These are phyloP conservation scores for Malacoctenus gilli DNA, from an alignment of 2,797 vertebrate species.

Conservation along the genomic window DNA sequence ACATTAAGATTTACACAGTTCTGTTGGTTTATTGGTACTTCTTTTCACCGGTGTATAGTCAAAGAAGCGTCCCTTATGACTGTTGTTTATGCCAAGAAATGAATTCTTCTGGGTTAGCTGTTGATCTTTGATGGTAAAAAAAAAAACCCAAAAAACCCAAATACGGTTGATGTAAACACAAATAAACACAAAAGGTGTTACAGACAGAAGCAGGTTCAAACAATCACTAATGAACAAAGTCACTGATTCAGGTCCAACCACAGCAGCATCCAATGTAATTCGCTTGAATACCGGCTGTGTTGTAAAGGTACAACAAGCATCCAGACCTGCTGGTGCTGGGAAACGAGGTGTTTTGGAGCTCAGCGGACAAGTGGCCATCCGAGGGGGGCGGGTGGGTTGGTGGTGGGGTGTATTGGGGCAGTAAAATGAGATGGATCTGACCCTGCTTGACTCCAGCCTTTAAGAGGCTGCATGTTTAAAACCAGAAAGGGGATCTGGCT, in stretches of 20 bases:
- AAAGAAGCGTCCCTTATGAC: background rate
- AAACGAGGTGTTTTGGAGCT: slow-evolving; percentile 41
- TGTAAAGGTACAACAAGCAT: background rate
- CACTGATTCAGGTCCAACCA: background rate
- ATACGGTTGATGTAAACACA: no score
- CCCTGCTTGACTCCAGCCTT: slow-evolving; percentile 75
- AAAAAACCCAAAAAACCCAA: no score
- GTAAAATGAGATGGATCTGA: slow-evolving; percentile 81
- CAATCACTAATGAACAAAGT: background rate
- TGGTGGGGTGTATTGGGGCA: slow-evolving; percentile 53
- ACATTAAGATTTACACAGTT: no score
- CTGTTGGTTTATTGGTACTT: no score
- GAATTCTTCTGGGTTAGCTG: no score
- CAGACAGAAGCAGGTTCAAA: background rate
- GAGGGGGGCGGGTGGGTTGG: slow-evolving; percentile 52
- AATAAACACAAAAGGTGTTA: no score
- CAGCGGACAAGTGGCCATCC: slow-evolving; percentile 36
- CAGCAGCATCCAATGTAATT: background rate
- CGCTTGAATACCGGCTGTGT: background rate
- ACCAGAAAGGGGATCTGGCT: slow-evolving; percentile 63
- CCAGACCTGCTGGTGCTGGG: slow-evolving; percentile 5
- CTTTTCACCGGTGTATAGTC: background rate
- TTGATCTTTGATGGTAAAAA: no score
- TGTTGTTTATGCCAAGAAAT: background rate
- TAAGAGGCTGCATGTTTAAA: slow-evolving; percentile 77